These are phyloP conservation scores for Tetramorium parvispinum DNA, from an alignment of 1,140 invertebrate genomes.

Conservation along the genomic window DNA sequence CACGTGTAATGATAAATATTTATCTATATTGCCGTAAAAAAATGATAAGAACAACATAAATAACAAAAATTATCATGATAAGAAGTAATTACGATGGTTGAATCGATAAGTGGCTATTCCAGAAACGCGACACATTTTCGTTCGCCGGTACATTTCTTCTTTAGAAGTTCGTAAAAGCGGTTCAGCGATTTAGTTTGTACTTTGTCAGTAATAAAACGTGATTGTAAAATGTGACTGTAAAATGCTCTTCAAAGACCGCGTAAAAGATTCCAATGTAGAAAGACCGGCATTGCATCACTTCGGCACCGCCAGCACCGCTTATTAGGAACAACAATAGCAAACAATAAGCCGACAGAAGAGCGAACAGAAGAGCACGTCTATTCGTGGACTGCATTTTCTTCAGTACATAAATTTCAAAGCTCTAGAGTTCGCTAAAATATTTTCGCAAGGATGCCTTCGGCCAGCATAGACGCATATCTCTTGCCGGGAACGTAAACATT, in stretches of 20 bases:
- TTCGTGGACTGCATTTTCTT: background rate
- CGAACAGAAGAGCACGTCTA: background rate
- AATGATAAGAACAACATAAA: background rate
- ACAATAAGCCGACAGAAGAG: constrained; percentile 2
- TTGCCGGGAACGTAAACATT: constrained; percentile 10
- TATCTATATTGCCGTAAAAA: background rate
- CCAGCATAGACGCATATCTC: constrained; percentile 12
- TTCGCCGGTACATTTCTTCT: background rate
- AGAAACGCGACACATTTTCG: background rate
- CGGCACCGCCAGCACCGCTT: background rate
- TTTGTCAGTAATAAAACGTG: background rate
- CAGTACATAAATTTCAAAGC: background rate
- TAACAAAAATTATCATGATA: constrained; percentile 21
- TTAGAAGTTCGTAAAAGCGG: background rate
- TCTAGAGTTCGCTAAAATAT: constrained; percentile 41
- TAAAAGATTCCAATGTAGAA: background rate
- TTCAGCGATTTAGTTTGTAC: background rate
- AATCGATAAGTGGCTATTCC: background rate
- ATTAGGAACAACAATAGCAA: constrained; percentile 36
- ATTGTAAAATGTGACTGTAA: constrained; percentile 15
- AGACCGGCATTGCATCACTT: constrained; percentile 5
- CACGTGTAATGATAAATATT: background rate
- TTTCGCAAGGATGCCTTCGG: background rate
- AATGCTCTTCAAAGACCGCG: constrained; percentile 1
- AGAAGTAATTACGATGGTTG: background rate